Percentiles rank a stretch among this genome's conserved stretches.
phyloP scores from a whole-genome alignment of 1,140 invertebrate genomes.

The Euura lappo region DNA sequence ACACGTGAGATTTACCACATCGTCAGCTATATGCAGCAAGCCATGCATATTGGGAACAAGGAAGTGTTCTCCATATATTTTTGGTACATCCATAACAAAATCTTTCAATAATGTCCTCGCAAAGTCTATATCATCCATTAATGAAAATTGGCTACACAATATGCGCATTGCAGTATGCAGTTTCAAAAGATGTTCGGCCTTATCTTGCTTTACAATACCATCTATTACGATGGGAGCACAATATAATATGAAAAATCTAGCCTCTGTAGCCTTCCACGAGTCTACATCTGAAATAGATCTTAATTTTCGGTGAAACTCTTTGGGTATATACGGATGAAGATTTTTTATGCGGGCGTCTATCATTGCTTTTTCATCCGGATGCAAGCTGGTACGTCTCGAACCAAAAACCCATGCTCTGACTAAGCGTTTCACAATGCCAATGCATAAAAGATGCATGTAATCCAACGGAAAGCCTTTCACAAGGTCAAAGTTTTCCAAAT shows the following conservation, averaged over 20 bases:
- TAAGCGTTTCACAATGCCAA: background rate
- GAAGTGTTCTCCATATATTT: conserved; percentile 11
- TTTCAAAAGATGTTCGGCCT: background rate
- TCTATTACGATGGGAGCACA: background rate
- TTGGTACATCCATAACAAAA: background rate
- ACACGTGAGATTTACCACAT: conserved; percentile 9
- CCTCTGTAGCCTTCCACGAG: background rate
- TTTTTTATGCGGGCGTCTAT: background rate
- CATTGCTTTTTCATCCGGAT: background rate
- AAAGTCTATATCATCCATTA: background rate
- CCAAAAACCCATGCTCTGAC: background rate
- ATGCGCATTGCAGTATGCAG: background rate
- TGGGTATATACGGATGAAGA: background rate
- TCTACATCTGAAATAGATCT: background rate
- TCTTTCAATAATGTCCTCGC: background rate
- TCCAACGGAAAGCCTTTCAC: no score
- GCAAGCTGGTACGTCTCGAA: background rate
- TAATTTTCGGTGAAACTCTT: conserved; percentile 1
- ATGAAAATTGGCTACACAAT: background rate
- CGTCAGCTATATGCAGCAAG: conserved; percentile 18
- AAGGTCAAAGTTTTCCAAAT: no score
- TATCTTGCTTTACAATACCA: background rate
- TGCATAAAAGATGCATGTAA: background rate
- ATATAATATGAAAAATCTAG: background rate
- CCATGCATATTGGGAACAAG: conserved; percentile 14